Percentiles rank a stretch among this genome's conserved stretches.
Conservation (phyloP, 1,140 invertebrate species). For the Hyles vespertilio region DNA sequence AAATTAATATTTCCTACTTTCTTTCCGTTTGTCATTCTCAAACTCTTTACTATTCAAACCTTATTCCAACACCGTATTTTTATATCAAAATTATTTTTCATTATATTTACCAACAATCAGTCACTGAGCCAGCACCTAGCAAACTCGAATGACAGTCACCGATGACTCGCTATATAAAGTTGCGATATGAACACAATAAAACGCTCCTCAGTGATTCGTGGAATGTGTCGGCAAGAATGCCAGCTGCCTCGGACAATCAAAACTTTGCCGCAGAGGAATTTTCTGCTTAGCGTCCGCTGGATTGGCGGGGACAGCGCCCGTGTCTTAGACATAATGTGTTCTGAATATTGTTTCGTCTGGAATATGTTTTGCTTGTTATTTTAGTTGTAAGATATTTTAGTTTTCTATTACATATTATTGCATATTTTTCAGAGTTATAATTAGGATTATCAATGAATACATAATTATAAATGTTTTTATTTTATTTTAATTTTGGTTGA, state of each 20-base stretch:
- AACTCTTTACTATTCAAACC: no score
- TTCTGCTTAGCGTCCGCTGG: conserved; percentile 62
- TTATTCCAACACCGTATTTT: no score
- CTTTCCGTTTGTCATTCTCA: no score
- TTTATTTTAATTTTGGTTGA: no score
- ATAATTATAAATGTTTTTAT: no score
- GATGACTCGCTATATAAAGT: conserved; percentile 55
- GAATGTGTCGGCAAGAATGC: conserved; percentile 66
- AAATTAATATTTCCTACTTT: no score
- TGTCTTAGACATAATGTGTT: conserved; percentile 19
- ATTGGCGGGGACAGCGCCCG: conserved; percentile 48
- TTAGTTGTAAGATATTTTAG: not conserved
- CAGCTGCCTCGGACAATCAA: conserved; percentile 69
- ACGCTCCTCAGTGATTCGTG: conserved; percentile 45
- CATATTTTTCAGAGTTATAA: no score
- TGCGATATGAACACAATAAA: conserved; percentile 66
- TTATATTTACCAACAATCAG: no score
- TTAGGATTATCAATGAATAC: not conserved
- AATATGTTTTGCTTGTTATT: not conserved
- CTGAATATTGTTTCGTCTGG: conserved; percentile 1
- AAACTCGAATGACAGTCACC: conserved; percentile 43
- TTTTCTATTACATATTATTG: no score
- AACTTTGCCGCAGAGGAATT: conserved; percentile 63
- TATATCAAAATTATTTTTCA: no score
- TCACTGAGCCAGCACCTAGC: no score